Evolutionary conservation across 2,888 invertebrate species (phyloP), one percentile per base, ranked within the genome.

Genomic region (Ophonus ardosiacus): DNA sequence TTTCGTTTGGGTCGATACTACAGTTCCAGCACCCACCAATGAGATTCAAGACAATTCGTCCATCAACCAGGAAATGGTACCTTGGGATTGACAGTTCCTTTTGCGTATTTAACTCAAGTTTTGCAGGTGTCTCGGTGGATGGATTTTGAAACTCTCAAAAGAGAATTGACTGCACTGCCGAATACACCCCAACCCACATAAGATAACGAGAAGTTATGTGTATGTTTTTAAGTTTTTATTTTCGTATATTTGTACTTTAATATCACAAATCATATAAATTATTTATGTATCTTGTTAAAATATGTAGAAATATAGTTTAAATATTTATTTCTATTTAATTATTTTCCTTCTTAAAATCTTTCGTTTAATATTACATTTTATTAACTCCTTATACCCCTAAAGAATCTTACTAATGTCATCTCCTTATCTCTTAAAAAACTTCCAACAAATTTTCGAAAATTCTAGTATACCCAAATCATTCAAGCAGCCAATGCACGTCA

Each of bases 1-100:
- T 7, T 92, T 94, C 80, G 91, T 95, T 5, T 91, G 94, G 86
- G 93, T 95, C 4, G 93, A 94, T 87, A 95, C 95, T 0, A 94
- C 94, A 0, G 93, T 93, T 0, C 94, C 93, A 0, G 89, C 94
- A 10, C 88, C 89, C 10, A 86, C 87, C 57, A 87, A 87, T 71
- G 78, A 86, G 17, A 86, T 86, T 18, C 84, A 80, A 15, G 86
- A 86, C 76, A 80, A 80, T 15, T 83, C 86, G 61, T 79, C 76
- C 56, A 57, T 38, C n/a, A 85, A 78, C 57, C 82, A 80, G 61
- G 84, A 85, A 84, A 84, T 78, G 78, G 84, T 84, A 84, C 31
- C 71, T 21, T 83, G 43, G 40, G 51, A 84, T 43, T 74, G 43
- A 74, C 0, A 51, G 40, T 31, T 31, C 43, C 43, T 43, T 74